Base-by-base conservation (phyloP, 1,140 invertebrate genomes). In the Saccostrea glomerata region DNA sequence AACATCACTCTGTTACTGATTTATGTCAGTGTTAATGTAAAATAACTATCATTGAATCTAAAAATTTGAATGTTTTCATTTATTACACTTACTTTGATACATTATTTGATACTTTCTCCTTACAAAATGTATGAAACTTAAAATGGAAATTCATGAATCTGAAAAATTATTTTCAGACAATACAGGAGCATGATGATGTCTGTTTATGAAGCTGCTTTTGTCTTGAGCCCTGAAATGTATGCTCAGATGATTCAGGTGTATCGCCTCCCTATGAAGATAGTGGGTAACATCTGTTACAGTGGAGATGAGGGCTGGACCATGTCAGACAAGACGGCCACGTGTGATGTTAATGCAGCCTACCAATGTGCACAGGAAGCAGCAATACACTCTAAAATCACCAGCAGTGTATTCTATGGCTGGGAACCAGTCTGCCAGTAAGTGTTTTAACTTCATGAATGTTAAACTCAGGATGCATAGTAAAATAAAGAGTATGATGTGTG, bases 401-500 rank as follows among this genome's bases (percentile, higher is more conserved):
- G 56, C 17, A 47, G 55, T 54, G 15, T 58, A 36, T 66, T 87
- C 36, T 84, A 63, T 83, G 86, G 86, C 25, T 40, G 25, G 58
- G 15, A 87, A 63, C 86, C 86, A 83, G 82, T 87, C 66, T 84
- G 86, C 47, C n/a, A 87, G 86, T 87, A 54, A 87, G 86, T 83
- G n/a, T n/a, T n/a, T n/a, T n/a, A n/a, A n/a, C n/a, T n/a, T n/a
- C n/a, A n/a, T n/a, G n/a, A n/a, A n/a, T n/a, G n/a, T n/a, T n/a
- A n/a, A n/a, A n/a, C n/a, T n/a, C n/a, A n/a, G n/a, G n/a, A n/a
- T n/a, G n/a, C n/a, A n/a, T n/a, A n/a, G n/a, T n/a, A n/a, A n/a
- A n/a, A n/a, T n/a, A n/a, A n/a, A n/a, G n/a, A n/a, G n/a, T n/a
- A n/a, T n/a, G n/a, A n/a, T n/a, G n/a, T n/a, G n/a, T n/a, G n/a